Percentiles rank a stretch among this genome's conserved stretches.
phyloP scores from a whole-genome alignment of 2,797 vertebrate genomes.

The Avahi laniger region DNA sequence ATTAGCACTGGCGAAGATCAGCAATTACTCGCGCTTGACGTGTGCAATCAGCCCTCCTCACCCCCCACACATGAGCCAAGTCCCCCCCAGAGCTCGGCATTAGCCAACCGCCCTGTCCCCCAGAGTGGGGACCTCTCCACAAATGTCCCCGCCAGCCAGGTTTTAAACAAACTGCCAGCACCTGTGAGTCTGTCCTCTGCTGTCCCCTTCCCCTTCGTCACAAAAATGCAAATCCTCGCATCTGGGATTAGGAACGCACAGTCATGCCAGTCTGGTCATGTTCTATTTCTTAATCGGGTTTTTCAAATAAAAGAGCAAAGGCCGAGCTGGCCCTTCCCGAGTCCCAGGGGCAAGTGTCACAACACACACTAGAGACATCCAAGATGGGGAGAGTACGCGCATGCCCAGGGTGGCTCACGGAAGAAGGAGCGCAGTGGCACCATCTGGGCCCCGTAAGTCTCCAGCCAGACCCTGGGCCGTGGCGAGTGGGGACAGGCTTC shows the following conservation, averaged over 20 bases:
- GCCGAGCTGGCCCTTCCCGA: not conserved
- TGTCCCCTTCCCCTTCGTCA: not conserved
- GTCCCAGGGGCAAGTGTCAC: not conserved
- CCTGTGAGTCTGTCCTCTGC: not conserved
- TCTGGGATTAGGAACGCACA: not conserved
- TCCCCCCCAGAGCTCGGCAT: not conserved
- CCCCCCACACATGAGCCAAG: not conserved
- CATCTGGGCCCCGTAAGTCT: not conserved
- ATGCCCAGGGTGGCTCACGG: accelerated
- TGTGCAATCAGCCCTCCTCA: not conserved
- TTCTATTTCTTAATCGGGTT: not conserved
- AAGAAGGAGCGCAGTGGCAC: accelerated
- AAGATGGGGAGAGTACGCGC: too few species aligned
- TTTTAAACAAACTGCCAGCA: not conserved
- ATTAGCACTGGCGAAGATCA: not conserved
- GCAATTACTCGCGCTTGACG: not conserved
- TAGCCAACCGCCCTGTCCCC: accelerated
- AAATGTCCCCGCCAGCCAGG: accelerated
- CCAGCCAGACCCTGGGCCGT: accelerated
- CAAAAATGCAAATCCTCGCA: not conserved
- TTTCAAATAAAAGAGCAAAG: not conserved
- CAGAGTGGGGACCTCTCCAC: accelerated
- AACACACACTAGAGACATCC: not conserved
- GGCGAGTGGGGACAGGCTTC: accelerated
- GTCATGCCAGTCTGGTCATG: accelerated